phyloP scores from a whole-genome alignment of 2,888 invertebrate species.

The Magallana nippona region DNA sequence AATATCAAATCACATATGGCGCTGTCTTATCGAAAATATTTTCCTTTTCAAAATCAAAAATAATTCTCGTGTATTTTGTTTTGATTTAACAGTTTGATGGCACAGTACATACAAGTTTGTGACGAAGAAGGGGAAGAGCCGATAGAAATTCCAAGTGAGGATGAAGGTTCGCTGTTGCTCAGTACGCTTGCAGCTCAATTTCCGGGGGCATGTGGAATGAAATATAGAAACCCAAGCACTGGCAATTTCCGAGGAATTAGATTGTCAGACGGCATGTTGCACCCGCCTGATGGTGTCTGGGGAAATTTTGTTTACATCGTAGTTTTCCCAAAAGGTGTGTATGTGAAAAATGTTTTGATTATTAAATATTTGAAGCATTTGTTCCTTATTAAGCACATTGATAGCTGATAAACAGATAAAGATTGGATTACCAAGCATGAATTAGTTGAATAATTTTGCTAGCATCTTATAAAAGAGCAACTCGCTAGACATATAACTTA shows the following conservation, averaged over 20 bases:
- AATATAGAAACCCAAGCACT: constrained; percentile 93
- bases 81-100: constrained; percentile 62
- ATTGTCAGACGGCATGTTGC: constrained; percentile 93
- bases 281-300: constrained; percentile 96
- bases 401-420: no score
- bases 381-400: no score
- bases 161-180: constrained; percentile 93
- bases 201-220: constrained; percentile 97
- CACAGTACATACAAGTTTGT: constrained; percentile 90
- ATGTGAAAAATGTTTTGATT: background rate
- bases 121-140: constrained; percentile 96
- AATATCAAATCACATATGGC: constrained; percentile 16
- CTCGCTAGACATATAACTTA: no score
- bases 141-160: constrained; percentile 96
- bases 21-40: background rate
- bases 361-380: no score
- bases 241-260: constrained; percentile 82
- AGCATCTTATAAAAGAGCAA: no score
- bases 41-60: background rate
- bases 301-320: constrained; percentile 86
- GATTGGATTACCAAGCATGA: no score
- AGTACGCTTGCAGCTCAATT: constrained; percentile 97
- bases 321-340: constrained; percentile 83
- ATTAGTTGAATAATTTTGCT: no score
- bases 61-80: background rate